These are phyloP conservation scores for Dromius quadrimaculatus DNA, from an alignment of 2,888 invertebrate species.

Conservation along the genomic window DNA sequence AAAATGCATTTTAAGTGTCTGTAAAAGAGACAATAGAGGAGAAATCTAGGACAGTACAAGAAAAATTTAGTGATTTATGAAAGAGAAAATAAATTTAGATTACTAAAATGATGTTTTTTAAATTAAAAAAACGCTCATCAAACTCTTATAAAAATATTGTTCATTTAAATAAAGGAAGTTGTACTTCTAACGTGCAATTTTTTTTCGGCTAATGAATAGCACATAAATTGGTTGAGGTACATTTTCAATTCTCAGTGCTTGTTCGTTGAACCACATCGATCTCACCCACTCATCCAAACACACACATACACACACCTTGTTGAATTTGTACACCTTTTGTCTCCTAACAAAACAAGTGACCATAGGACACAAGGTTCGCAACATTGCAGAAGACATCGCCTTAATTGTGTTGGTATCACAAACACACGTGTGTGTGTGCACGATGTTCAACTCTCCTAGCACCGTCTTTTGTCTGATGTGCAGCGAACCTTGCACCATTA, in stretches of 20 bases:
- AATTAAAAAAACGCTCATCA: no score
- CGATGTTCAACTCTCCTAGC: background rate
- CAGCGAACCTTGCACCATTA: slow-evolving; percentile 10
- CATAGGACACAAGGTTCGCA: background rate
- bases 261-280: background rate
- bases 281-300: no score
- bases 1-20: slow-evolving; percentile 34
- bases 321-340: background rate
- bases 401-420: background rate
- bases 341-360: background rate
- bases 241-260: background rate
- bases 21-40: slow-evolving; percentile 13
- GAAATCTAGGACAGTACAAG: background rate
- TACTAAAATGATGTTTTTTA: no score
- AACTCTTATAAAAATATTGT: no score
- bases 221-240: no score
- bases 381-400: background rate
- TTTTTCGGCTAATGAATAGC: no score
- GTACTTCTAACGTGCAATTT: no score
- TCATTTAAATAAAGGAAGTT: no score
- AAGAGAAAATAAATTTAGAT: no score
- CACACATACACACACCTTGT: no score
- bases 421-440: background rate
- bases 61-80: slow-evolving; percentile 9
- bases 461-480: background rate